These are phyloP conservation scores for Anarrhichthys ocellatus DNA, from an alignment of 2,113 vertebrate genomes.

Conservation along the genomic window DNA sequence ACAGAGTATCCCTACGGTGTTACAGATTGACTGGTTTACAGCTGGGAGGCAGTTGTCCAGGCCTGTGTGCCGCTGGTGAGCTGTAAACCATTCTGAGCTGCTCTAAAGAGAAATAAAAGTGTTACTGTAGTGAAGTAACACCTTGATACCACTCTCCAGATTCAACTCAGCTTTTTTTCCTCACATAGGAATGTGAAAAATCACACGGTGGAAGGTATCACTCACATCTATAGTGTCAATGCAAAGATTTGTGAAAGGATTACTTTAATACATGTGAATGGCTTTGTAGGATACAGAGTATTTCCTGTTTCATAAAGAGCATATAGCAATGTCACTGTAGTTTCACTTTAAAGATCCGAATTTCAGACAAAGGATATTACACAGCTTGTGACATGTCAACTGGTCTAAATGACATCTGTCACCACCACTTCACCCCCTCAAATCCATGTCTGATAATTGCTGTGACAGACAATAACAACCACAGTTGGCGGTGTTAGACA, in stretches of 20 bases:
- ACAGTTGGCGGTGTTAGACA: neutral
- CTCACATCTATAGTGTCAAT: neutral
- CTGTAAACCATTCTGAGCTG: conserved; percentile 39
- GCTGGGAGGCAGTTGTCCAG: conserved; percentile 52
- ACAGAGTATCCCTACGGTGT: conserved; percentile 35
- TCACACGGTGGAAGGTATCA: neutral
- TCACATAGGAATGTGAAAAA: conserved; percentile 14
- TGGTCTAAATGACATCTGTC: conserved; percentile 22
- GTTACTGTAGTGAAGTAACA: conserved; percentile 17
- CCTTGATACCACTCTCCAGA: conserved; percentile 14
- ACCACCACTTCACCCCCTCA: neutral
- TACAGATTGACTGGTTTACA: conserved; percentile 59
- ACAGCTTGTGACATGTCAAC: neutral
- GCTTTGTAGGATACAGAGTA: neutral
- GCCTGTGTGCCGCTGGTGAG: conserved; percentile 27
- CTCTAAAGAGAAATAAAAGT: conserved; percentile 38
- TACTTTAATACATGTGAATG: neutral
- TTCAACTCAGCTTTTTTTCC: conserved; percentile 1
- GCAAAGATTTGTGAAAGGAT: neutral
- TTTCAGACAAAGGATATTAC: neutral
- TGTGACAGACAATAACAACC: conserved; percentile 10
- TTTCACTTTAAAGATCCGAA: neutral
- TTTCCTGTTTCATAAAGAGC: neutral
- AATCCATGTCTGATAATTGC: neutral
- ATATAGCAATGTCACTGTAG: neutral